phyloP scores from a whole-genome alignment of 1,140 invertebrate species.

The Neocloeon triangulifer region DNA sequence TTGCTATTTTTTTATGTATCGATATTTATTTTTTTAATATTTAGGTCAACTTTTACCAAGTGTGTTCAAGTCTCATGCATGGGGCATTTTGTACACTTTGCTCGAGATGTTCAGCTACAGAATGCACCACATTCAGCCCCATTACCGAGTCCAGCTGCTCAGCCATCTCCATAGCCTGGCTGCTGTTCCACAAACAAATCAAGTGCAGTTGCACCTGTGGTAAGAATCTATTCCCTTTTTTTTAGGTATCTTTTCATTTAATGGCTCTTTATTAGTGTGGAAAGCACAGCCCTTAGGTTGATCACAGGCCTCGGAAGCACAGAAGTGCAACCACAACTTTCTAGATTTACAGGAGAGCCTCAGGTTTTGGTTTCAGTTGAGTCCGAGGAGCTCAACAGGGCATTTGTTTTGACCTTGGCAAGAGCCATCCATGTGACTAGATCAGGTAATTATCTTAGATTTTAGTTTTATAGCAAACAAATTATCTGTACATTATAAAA shows the following conservation, averaged over 20 bases:
- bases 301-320: constrained; percentile 79
- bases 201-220: constrained; percentile 84
- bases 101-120: constrained; percentile 93
- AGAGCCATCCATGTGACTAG: constrained; percentile 84
- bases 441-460: constrained; percentile 18
- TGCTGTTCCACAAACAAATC: constrained; percentile 77
- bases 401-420: constrained; percentile 77
- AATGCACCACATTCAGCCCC: constrained; percentile 87
- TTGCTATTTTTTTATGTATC: too few species aligned
- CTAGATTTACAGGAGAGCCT: constrained; percentile 63
- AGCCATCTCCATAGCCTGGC: constrained; percentile 74
- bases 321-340: constrained; percentile 77
- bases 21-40: too few species aligned
- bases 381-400: constrained; percentile 84
- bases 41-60: constrained; percentile 67
- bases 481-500: constrained; percentile 6
- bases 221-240: constrained; percentile 20
- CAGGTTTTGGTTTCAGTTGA: constrained; percentile 78
- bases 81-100: constrained; percentile 83
- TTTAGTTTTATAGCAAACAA: neutral
- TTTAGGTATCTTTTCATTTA: neutral
- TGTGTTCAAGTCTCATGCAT: constrained; percentile 79
- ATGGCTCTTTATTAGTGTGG: constrained; percentile 37
- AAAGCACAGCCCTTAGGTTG: constrained; percentile 75
- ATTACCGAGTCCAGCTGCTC: constrained; percentile 77